Evolutionary conservation across 2,113 vertebrate genomes (phyloP).

Genomic region (Pollachius pollachius): DNA sequence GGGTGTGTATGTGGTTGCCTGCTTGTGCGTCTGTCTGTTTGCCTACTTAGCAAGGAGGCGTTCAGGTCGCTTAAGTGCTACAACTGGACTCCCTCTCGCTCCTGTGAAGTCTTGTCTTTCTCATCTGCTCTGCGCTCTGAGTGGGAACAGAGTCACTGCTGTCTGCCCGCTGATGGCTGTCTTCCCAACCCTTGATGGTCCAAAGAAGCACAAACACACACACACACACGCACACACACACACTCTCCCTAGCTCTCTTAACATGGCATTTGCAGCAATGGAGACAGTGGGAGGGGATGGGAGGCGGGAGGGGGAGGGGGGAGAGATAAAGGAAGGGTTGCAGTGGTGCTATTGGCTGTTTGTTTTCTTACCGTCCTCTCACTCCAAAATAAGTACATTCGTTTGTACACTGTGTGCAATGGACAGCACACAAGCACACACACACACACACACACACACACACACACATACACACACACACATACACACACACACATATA

Average conservation of each 20-base stretch:
- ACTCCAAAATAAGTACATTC: too few relatives aligned
- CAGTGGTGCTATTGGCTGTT: too few relatives aligned
- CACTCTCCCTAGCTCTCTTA: too few relatives aligned
- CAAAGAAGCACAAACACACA: conserved; percentile 12
- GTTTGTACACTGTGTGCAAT: too few relatives aligned
- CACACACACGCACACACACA: background rate
- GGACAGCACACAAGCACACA: too few relatives aligned
- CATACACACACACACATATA: conserved; percentile 40
- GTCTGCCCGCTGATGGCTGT: conserved; percentile 30
- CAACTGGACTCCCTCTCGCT: background rate
- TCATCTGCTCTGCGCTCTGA: conserved; percentile 13
- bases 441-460: too few relatives aligned
- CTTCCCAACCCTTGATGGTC: conserved; percentile 27
- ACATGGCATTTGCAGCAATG: conserved; percentile 11
- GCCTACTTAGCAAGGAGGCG: too few relatives aligned
- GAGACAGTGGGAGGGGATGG: background rate
- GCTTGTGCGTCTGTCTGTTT: too few relatives aligned
- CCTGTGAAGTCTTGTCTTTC: conserved; percentile 4
- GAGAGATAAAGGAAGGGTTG: background rate
- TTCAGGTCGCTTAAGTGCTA: background rate
- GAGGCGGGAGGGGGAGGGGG: too few relatives aligned
- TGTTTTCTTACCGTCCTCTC: too few relatives aligned
- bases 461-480: too few relatives aligned
- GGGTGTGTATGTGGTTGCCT: conserved; percentile 27
- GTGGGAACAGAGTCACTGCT: conserved; percentile 24